Conservation (phyloP, 2,888 invertebrate genomes). For the Cephus rjabovi region DNA sequence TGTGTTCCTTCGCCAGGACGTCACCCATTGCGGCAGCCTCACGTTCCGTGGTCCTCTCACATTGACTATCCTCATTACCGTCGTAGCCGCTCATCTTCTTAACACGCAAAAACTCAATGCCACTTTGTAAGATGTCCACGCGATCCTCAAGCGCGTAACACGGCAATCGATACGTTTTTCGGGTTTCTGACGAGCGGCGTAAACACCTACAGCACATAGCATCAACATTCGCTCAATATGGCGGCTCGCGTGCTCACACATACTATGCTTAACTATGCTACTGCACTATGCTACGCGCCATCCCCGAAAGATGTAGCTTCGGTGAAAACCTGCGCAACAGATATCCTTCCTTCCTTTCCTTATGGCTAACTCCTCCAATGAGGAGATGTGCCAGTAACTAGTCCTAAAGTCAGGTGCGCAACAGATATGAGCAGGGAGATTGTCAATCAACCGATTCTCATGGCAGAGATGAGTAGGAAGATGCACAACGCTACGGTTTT, state of each 20-base stretch:
- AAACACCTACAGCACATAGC: conserved; percentile 54
- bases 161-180: conserved; percentile 32
- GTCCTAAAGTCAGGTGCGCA: no score
- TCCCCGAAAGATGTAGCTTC: neutral
- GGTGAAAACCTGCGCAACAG: neutral
- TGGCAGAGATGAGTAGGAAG: no score
- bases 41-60: conserved; percentile 48
- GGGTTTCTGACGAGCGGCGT: conserved; percentile 42
- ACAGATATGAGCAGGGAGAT: no score
- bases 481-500: no score
- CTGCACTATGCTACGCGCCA: neutral
- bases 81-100: conserved; percentile 51
- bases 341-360: no score
- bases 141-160: conserved; percentile 12
- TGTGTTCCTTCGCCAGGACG: conserved; percentile 59
- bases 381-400: no score
- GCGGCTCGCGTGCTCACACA: conserved; percentile 33
- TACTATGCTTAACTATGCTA: neutral
- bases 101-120: conserved; percentile 19
- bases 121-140: conserved; percentile 20
- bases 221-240: conserved; percentile 57
- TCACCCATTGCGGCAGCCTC: conserved; percentile 59
- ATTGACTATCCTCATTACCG: conserved; percentile 41
- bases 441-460: no score
- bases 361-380: no score